These are phyloP conservation scores for Goniozus legneri DNA, from an alignment of 1,140 invertebrate species.

Conservation along the genomic window DNA sequence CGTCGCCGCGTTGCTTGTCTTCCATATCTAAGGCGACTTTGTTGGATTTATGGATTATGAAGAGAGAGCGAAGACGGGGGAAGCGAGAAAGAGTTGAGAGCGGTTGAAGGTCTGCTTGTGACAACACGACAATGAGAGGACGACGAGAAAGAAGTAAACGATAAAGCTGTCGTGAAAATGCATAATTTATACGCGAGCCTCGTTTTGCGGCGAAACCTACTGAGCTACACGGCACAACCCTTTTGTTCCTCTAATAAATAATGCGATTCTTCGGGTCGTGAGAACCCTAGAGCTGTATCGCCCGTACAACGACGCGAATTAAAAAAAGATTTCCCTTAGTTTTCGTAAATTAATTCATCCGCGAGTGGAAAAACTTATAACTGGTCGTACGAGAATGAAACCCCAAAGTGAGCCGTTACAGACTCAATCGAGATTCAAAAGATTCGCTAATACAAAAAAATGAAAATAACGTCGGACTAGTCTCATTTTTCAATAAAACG, in stretches of 20 bases:
- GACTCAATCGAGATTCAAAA: no score
- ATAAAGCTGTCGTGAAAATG: slow-evolving; percentile 44
- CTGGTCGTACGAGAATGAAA: no score
- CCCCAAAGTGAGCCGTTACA: no score
- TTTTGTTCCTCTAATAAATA: slow-evolving; percentile 30
- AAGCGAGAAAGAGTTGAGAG: no score
- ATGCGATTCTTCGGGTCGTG: slow-evolving; percentile 17
- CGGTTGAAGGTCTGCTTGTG: slow-evolving; percentile 36
- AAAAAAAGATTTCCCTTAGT: no score
- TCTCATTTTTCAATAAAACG: no score
- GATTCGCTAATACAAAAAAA: no score
- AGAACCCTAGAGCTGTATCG: neutral
- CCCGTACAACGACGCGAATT: no score
- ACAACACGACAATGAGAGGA: slow-evolving; percentile 46
- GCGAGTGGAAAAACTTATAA: no score
- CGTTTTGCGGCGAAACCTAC: slow-evolving; percentile 21
- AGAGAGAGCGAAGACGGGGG: slow-evolving; percentile 31
- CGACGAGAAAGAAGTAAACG: slow-evolving; percentile 45
- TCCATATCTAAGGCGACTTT: slow-evolving; percentile 39
- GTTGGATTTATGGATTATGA: slow-evolving; percentile 51
- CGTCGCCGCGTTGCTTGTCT: no score
- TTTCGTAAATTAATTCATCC: no score
- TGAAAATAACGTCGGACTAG: no score
- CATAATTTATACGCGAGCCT: slow-evolving; percentile 45
- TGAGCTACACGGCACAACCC: slow-evolving; percentile 23